phyloP scores from a whole-genome alignment of 2,113 vertebrate species.

The Leucopternis melanops region DNA sequence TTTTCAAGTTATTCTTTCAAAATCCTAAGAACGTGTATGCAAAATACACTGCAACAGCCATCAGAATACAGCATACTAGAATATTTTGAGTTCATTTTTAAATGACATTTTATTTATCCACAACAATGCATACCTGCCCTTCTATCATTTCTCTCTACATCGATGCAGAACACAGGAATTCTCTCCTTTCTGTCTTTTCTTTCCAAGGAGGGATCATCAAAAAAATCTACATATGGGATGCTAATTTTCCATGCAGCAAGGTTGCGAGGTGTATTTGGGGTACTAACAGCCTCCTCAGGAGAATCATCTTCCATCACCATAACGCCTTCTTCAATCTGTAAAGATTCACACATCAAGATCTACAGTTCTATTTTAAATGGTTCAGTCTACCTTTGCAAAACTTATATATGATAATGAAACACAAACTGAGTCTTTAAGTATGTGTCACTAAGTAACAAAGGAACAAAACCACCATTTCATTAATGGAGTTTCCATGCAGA shows the following conservation, averaged over 20 bases:
- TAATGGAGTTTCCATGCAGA: neutral
- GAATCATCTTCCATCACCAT: conserved; percentile 91
- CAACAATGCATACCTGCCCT: conserved; percentile 73
- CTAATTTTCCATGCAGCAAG: conserved; percentile 87
- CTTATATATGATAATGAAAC: neutral
- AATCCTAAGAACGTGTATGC: neutral
- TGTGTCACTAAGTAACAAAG: neutral
- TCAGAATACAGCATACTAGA: neutral
- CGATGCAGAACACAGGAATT: conserved; percentile 92
- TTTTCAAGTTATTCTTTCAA: neutral
- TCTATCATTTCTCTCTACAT: conserved; percentile 90
- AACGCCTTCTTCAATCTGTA: conserved; percentile 92
- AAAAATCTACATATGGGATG: conserved; percentile 89
- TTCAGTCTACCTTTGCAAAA: neutral
- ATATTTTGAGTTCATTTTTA: neutral
- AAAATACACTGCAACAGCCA: neutral
- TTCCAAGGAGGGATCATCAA: conserved; percentile 79
- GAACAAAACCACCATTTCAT: neutral
- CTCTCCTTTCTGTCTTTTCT: conserved; percentile 85
- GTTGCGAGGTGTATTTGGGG: conserved; percentile 81
- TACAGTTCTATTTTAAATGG: neutral
- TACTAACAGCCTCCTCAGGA: conserved; percentile 74
- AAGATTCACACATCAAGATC: neutral
- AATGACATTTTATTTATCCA: neutral
- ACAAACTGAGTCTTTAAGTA: neutral